These are phyloP conservation scores for Muntiacus muntjak DNA, from an alignment of 2,113 vertebrate species.

Conservation along the genomic window DNA sequence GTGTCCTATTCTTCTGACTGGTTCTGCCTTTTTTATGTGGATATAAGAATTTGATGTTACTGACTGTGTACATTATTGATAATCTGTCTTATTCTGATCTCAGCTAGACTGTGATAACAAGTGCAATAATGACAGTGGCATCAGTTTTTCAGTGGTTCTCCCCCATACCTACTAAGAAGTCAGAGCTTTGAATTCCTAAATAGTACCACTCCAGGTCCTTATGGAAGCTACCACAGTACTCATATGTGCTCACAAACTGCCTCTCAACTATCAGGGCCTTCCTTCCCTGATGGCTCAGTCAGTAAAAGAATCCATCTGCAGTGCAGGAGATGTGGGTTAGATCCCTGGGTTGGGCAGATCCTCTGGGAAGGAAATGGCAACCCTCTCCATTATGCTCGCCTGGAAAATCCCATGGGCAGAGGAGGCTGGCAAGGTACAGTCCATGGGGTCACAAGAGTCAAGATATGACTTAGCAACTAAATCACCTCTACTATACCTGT, in stretches of 20 bases:
- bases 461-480: neutral
- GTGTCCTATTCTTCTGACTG: fast-evolving
- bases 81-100: neutral
- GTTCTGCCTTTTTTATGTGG: neutral
- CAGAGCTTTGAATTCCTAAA: neutral
- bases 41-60: neutral
- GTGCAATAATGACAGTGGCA: neutral
- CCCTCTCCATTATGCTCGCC: neutral
- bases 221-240: neutral
- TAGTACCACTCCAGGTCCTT: neutral
- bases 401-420: neutral
- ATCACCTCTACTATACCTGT: neutral
- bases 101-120: neutral
- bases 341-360: neutral
- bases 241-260: neutral
- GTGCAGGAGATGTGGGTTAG: neutral
- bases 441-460: neutral
- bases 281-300: neutral
- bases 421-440: neutral
- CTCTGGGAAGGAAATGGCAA: neutral
- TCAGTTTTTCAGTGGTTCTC: neutral
- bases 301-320: neutral
- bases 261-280: neutral
- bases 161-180: neutral
- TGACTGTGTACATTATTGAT: neutral